Evolutionary conservation across 2,113 vertebrate genomes (phyloP).

Genomic region (Stegastes partitus): DNA sequence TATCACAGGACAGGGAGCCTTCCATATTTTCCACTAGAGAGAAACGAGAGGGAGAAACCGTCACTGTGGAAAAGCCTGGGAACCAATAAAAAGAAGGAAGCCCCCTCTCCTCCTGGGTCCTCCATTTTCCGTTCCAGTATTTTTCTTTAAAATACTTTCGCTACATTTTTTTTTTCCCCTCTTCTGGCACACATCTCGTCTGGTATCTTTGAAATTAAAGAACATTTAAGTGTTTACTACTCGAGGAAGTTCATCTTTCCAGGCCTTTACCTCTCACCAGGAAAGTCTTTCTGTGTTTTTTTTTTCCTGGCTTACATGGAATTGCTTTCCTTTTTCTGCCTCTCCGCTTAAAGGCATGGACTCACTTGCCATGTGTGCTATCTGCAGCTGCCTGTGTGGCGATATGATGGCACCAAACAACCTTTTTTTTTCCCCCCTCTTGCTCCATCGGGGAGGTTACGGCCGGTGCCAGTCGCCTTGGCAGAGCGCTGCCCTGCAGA

Average conservation of each 20-base stretch:
- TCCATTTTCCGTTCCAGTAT: conserved; percentile 64
- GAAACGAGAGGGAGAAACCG: conserved; percentile 43
- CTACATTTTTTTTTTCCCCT: conserved; percentile 20
- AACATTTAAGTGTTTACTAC: conserved; percentile 50
- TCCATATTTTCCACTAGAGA: conserved; percentile 72
- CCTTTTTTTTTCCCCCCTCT: conserved; percentile 41
- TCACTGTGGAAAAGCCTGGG: conserved; percentile 62
- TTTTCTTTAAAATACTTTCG: conserved; percentile 60
- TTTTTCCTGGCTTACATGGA: conserved; percentile 45
- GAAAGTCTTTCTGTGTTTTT: conserved; percentile 5
- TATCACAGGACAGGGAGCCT: conserved; percentile 80
- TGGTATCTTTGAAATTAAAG: conserved; percentile 48
- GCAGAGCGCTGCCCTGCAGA: conserved; percentile 56
- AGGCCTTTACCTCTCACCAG: conserved; percentile 36
- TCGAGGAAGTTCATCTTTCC: conserved; percentile 46
- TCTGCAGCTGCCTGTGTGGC: conserved; percentile 80
- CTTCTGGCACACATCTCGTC: conserved; percentile 38
- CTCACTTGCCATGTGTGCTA: conserved; percentile 65
- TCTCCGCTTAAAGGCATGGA: conserved; percentile 66
- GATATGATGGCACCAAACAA: conserved; percentile 74
- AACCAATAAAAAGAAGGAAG: conserved; percentile 76
- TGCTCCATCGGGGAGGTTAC: conserved; percentile 42
- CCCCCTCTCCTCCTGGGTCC: conserved; percentile 58
- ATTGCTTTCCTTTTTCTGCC: conserved; percentile 39
- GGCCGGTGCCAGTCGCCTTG: conserved; percentile 70